Evolutionary conservation across 2,113 vertebrate genomes (phyloP).

Genomic region (Aldabrachelys gigantea): DNA sequence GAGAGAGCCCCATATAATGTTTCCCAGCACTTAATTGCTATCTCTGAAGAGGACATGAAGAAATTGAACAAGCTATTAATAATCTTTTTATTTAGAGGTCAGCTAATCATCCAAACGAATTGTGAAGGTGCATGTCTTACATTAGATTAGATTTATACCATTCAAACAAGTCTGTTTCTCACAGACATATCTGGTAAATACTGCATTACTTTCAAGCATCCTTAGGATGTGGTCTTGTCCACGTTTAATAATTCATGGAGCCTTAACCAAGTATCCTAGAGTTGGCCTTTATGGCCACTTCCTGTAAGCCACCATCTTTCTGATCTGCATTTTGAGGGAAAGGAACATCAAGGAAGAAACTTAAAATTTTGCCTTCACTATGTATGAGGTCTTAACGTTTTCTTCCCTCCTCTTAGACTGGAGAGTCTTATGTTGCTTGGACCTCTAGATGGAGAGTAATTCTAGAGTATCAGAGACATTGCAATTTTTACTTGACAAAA

Average conservation of each 20-base stretch:
- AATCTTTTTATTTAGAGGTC: neutral
- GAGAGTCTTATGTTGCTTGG: neutral
- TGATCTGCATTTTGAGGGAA: neutral
- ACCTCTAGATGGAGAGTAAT: neutral
- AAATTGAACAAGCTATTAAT: neutral
- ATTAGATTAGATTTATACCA: neutral
- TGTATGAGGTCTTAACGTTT: neutral
- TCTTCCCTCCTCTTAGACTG: neutral
- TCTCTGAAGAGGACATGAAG: neutral
- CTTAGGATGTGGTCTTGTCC: neutral
- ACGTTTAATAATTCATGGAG: neutral
- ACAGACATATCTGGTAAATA: neutral
- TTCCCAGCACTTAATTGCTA: neutral
- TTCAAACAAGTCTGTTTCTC: neutral
- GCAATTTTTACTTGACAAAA: too few species aligned
- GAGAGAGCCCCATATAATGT: constrained; percentile 36
- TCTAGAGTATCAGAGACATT: neutral
- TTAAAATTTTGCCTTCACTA: neutral
- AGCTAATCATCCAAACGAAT: neutral
- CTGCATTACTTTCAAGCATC: neutral
- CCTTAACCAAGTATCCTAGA: neutral
- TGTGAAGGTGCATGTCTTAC: neutral
- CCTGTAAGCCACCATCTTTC: neutral
- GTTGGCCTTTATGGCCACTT: neutral
- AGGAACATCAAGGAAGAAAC: neutral